Conservation (phyloP, 2,797 vertebrate species). For the Eulemur rubriventer region DNA sequence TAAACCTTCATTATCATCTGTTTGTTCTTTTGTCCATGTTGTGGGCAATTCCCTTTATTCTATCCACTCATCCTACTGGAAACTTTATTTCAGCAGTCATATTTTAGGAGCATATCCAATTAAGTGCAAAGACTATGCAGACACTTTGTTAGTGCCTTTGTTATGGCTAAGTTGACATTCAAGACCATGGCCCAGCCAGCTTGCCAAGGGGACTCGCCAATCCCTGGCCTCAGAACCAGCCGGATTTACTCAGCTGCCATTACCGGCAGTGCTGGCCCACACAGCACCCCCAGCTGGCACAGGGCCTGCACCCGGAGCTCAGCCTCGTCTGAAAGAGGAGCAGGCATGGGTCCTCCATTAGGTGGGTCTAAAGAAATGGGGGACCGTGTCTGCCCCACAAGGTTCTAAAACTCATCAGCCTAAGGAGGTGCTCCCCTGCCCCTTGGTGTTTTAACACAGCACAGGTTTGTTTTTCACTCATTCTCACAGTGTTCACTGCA, state of each 20-base stretch:
- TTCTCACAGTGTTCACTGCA: background rate
- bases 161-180: background rate
- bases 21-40: background rate
- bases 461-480: background rate
- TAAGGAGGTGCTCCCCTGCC: background rate
- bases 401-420: too few species aligned
- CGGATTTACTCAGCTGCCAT: background rate
- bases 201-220: background rate
- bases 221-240: background rate
- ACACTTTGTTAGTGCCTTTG: background rate
- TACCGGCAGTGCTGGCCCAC: too few species aligned
- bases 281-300: fast-evolving
- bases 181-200: background rate
- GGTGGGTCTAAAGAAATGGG: background rate
- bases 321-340: background rate
- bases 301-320: background rate
- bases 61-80: background rate
- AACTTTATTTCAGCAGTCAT: background rate
- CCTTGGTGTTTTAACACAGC: background rate
- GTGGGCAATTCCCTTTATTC: background rate
- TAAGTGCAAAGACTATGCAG: background rate
- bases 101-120: background rate
- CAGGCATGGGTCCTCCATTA: background rate
- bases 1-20: fast-evolving
- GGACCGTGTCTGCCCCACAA: fast-evolving